Evolutionary conservation across 2,888 invertebrate species (phyloP).

Genomic region (Ecliptopera silaceata): DNA sequence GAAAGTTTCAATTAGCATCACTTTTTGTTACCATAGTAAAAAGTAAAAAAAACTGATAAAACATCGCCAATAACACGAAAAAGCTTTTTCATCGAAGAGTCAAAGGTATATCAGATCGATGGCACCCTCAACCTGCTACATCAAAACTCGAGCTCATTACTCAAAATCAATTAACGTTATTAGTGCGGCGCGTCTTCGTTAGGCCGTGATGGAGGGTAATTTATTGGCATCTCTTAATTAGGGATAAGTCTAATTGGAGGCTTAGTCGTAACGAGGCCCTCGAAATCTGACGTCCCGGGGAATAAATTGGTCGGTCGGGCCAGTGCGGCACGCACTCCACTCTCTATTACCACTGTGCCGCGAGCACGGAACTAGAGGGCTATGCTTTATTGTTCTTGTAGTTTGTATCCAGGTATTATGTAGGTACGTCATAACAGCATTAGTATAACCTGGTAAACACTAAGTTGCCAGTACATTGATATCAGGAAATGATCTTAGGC

Average conservation of each 20-base stretch:
- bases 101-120: slow-evolving; percentile 54
- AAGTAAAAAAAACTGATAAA: background rate
- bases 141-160: slow-evolving; percentile 83
- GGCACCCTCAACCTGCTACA: slow-evolving; percentile 74
- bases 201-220: slow-evolving; percentile 84
- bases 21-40: background rate
- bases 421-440: no score
- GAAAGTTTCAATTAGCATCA: no score
- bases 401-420: no score
- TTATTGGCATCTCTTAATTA: slow-evolving; percentile 85
- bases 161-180: slow-evolving; percentile 84
- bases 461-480: no score
- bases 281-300: slow-evolving; percentile 82
- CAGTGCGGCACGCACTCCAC: slow-evolving; percentile 62
- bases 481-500: no score
- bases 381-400: background rate
- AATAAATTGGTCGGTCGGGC: slow-evolving; percentile 77
- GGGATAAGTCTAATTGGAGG: slow-evolving; percentile 85
- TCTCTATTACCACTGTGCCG: slow-evolving; percentile 53
- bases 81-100: background rate
- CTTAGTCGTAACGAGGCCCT: slow-evolving; percentile 84
- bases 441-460: no score
- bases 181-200: slow-evolving; percentile 83
- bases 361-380: background rate
- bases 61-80: background rate